A percentile compares a stretch with the other conserved stretches of the same genome.
phyloP scores from a whole-genome alignment of 2,888 invertebrate species.

The Drosophila sordidula region DNA sequence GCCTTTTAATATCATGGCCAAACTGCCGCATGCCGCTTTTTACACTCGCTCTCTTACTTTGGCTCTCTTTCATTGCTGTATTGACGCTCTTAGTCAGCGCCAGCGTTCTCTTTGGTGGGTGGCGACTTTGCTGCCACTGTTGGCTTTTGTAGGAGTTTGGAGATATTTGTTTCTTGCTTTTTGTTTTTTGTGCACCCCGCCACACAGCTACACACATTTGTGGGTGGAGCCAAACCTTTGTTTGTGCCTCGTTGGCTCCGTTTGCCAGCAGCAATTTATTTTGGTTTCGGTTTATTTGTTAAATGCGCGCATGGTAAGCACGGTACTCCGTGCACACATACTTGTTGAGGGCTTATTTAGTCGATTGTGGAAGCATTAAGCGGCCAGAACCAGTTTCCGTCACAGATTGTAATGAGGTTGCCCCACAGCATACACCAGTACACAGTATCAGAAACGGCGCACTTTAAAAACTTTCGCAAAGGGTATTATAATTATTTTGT shows the following conservation, averaged over 20 bases:
- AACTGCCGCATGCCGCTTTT: neutral
- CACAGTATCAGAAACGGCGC: neutral
- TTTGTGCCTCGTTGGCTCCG: slow-evolving; percentile 11
- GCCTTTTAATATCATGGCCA: slow-evolving; percentile 14
- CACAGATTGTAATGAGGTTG: slow-evolving; percentile 28
- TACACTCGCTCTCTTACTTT: neutral
- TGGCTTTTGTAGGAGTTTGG: slow-evolving; percentile 26
- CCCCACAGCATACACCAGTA: neutral
- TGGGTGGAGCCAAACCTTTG: slow-evolving; percentile 54
- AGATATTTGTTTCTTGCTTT: slow-evolving; percentile 9
- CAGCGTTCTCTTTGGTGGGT: slow-evolving; percentile 57
- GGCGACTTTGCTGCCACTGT: slow-evolving; percentile 37
- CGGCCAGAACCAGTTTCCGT: neutral
- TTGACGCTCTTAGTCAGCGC: slow-evolving; percentile 28
- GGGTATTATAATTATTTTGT: neutral
- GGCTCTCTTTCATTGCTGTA: neutral
- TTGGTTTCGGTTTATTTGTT: slow-evolving; percentile 44
- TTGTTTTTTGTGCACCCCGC: slow-evolving; percentile 8
- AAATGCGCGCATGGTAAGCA: slow-evolving; percentile 30
- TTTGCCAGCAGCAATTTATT: slow-evolving; percentile 37
- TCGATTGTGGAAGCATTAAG: slow-evolving; percentile 13
- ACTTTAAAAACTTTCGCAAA: neutral
- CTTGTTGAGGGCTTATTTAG: slow-evolving; percentile 27
- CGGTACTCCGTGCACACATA: slow-evolving; percentile 16
- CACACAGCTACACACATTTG: slow-evolving; percentile 35